These are phyloP conservation scores for Microctenopoma lineatum DNA, from an alignment of 2,797 vertebrate species.

Conservation along the genomic window DNA sequence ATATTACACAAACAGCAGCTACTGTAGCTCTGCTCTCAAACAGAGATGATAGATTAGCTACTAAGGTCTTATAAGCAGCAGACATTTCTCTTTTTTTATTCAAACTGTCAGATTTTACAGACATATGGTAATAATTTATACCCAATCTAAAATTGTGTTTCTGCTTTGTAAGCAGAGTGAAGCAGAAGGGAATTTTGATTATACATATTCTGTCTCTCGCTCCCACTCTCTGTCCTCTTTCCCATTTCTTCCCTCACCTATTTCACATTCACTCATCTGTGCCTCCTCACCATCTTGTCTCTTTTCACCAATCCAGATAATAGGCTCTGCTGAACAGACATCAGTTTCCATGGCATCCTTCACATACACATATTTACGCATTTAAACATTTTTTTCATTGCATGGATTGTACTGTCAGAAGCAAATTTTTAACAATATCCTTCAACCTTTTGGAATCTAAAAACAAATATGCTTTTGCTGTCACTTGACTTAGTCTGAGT, in stretches of 20 bases:
- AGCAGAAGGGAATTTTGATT: slow-evolving; percentile 30
- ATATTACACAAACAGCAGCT: too few species aligned
- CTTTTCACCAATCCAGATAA: slow-evolving; percentile 30
- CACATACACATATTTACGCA: slow-evolving; percentile 7
- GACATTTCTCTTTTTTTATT: too few species aligned
- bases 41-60: too few species aligned
- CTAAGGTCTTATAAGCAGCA: too few species aligned
- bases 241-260: background rate
- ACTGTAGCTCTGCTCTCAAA: too few species aligned
- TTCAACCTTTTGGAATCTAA: too few species aligned
- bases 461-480: too few species aligned
- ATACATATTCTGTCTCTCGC: background rate
- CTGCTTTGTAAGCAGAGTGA: background rate
- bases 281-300: slow-evolving; percentile 12
- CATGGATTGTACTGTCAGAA: too few species aligned
- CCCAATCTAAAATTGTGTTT: background rate
- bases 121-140: slow-evolving; percentile 4
- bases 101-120: too few species aligned
- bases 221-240: background rate
- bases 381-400: background rate
- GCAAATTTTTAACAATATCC: background rate
- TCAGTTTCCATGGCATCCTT: slow-evolving; percentile 45
- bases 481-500: too few species aligned
- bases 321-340: slow-evolving; percentile 21
- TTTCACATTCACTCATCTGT: slow-evolving; percentile 17